Base-by-base conservation (phyloP, 2,888 invertebrate genomes). In the Cynaeus angustus region DNA sequence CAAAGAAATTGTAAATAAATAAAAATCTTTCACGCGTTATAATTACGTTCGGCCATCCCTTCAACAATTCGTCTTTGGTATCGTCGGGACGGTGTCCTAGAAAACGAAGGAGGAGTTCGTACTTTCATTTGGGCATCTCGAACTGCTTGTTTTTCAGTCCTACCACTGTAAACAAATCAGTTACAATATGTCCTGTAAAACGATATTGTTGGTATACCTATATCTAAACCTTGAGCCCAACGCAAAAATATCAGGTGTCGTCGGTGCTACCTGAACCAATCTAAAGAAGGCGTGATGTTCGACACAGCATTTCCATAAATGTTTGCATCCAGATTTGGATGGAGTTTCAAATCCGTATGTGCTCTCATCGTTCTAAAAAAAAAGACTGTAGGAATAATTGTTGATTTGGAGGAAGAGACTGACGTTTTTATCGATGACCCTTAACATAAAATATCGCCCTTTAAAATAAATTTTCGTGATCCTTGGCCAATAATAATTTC, bases 401-500 rank as follows among this genome's bases (percentile, higher is more conserved):
- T 21, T 21, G 21, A 43, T 12, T 8, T 10, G 43, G n/a, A 12
- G 30, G 46, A 38, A 62, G 10, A n/a, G 9, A 87, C 92, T 92
- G 89, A 97, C 97, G 87, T 96, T 97, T 89, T 97, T 98, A 87
- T 98, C 98, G 81, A 94, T 94, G 77, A 98, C 97, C 82, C 68
- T 90, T 68, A 98, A 89, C 95, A 98, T 97, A 87, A 98, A 98
- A 87, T 96, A 97, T 83, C 96, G 93, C 81, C 96, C 96, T 88
- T 97, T 97, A 88, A 95, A 96, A 86, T 96, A 96, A 82, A 98
- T 94, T 89, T 98, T 98, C 79, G 95, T 94, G 83, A 98, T 97
- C 82, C 98, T 91, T 74, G 98, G 97, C 98, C 98, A 98, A 88
- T 96, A 98, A 88, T 98, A 98, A 88, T 96, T 97, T 78, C 97